These are phyloP conservation scores for Lepilemur septentrionalis DNA, from an alignment of 2,797 vertebrate genomes.

Conservation along the genomic window DNA sequence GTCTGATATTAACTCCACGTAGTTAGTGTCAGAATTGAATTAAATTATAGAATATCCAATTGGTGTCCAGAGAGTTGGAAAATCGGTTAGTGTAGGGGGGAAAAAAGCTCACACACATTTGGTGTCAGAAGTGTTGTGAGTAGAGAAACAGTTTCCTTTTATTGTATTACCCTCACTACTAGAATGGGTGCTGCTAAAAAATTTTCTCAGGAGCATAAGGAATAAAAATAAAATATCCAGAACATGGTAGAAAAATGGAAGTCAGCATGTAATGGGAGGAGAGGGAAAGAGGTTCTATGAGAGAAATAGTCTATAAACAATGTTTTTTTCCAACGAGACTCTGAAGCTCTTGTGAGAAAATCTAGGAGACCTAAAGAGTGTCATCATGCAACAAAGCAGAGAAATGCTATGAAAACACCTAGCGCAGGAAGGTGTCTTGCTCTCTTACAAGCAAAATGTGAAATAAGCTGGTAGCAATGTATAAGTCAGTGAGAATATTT, in stretches of 20 bases:
- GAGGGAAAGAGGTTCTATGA: background rate
- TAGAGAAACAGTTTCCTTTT: background rate
- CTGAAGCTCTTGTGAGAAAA: background rate
- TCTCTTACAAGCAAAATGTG: background rate
- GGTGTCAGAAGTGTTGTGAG: background rate
- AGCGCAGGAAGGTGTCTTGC: background rate
- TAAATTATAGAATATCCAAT: background rate
- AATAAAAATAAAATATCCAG: conserved; percentile 12
- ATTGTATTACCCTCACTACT: background rate
- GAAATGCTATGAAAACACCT: background rate
- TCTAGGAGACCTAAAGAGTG: background rate
- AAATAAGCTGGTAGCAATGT: background rate
- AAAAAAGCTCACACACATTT: background rate
- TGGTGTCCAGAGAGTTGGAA: background rate
- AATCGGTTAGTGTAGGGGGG: background rate
- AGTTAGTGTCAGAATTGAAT: background rate
- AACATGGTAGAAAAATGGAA: background rate
- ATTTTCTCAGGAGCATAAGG: background rate
- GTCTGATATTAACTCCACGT: background rate
- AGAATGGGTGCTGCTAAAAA: background rate
- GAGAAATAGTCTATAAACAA: background rate
- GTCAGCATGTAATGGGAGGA: background rate
- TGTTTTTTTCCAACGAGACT: background rate
- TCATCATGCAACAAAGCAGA: background rate
- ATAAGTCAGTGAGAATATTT: background rate